phyloP scores from a whole-genome alignment of 1,140 invertebrate genomes.

The Pantala flavescens region DNA sequence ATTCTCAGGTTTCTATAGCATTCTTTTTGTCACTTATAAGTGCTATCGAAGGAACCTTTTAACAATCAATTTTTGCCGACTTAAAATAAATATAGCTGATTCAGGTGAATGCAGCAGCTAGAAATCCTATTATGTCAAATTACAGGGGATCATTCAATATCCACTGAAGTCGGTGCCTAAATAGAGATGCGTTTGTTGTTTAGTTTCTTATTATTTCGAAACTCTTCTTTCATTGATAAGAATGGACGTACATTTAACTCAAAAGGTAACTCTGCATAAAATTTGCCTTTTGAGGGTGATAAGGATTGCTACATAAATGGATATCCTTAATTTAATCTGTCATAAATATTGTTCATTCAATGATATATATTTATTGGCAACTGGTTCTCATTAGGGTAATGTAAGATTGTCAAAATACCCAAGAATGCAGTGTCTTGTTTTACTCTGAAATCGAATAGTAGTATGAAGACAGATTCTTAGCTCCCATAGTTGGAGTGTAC shows the following conservation, averaged over 20 bases:
- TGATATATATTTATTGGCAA: neutral
- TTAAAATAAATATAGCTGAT: neutral
- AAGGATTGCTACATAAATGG: neutral
- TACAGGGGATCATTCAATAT: neutral
- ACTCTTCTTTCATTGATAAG: neutral
- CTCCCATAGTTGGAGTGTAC: neutral
- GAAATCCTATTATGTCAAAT: constrained; percentile 1
- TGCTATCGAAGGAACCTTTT: too few relatives aligned
- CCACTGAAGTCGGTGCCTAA: neutral
- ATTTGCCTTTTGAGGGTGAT: neutral
- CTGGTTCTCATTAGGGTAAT: neutral
- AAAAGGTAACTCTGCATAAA: neutral
- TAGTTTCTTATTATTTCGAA: neutral
- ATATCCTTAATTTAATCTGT: neutral
- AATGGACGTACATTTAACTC: neutral
- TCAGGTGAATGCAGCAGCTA: neutral
- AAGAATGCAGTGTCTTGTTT: neutral
- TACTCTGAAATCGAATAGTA: neutral
- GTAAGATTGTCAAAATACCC: neutral
- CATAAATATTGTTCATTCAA: neutral
- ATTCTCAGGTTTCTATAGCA: too few relatives aligned
- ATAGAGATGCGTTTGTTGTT: neutral
- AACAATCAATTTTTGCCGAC: neutral
- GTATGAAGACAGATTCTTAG: constrained; percentile 1
- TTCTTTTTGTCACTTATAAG: too few relatives aligned